Evolutionary conservation across 2,797 vertebrate species (phyloP), one percentile per base, ranked within the genome.

Genomic region (Heliangelus exortis): DNA sequence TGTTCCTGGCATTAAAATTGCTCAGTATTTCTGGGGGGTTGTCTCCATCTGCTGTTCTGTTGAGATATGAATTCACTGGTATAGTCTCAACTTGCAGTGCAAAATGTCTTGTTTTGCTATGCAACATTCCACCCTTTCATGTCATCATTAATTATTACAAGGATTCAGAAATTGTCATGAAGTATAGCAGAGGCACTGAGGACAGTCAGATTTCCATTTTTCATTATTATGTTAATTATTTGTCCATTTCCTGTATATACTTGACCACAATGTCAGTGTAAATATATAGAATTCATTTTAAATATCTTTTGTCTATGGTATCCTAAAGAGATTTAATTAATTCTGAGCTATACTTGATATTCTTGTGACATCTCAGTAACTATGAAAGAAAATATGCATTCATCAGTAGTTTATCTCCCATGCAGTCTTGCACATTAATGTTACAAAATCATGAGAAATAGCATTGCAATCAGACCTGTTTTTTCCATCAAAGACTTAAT

Each of bases 51-150:
- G 88, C 90, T 89, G 87, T 82, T 94, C 77, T 94, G 48, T 69
- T 84, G 90, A 82, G 87, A 93, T 93, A 93, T 95, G 95, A 95
- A 97, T 97, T 97, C 96, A 97, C 96, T 90, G 94, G 93, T 93
- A 36, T 50, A 88, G 68, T 92, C 66, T 93, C 87, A 79, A 43
- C 92, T 96, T 92, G 90, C 92, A 95, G 57, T 83, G 95, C 93
- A 96, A 95, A 96, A 93, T 94, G 51, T 36, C 77, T 72, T 80
- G 73, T 96, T 97, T 97, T 96, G 95, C 96, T 89, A 67, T 95
- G 93, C 95, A 96, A 86, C 96, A 94, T 97, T 96, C 93, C 95
- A 94, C 73, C 85, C 51, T 57, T 87, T 75, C 78, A 93, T 89
- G 84, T 90, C 91, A 68, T 88, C 34, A 13, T 36, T 84, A 33